These are phyloP conservation scores for Gorsachius goisagi DNA, from an alignment of 2,113 vertebrate species.

Conservation along the genomic window DNA sequence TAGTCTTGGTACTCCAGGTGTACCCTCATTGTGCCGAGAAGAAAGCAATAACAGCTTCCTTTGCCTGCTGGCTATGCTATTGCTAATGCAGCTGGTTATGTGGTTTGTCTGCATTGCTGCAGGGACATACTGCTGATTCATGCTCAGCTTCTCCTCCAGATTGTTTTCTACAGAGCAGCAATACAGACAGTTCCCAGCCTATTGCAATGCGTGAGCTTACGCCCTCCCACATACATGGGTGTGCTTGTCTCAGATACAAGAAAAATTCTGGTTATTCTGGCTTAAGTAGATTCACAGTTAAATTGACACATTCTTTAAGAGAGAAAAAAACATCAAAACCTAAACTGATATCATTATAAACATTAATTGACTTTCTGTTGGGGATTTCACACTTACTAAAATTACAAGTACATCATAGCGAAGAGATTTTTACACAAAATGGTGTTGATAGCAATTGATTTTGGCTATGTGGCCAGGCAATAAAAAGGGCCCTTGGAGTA, in stretches of 20 bases:
- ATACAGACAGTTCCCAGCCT: not conserved
- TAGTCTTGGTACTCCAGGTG: not conserved
- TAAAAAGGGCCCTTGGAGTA: not conserved
- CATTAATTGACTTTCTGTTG: not conserved
- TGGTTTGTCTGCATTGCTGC: constrained; percentile 28
- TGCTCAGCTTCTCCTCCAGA: constrained; percentile 11
- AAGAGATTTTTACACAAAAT: not conserved
- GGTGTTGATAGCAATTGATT: not conserved
- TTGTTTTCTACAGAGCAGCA: not conserved
- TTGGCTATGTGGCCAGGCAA: not conserved
- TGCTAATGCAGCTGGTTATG: not conserved
- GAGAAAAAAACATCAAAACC: not conserved
- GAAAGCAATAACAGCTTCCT: not conserved
- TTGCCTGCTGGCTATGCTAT: not conserved
- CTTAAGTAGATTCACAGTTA: not conserved
- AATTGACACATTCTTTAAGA: not conserved
- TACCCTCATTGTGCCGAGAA: not conserved
- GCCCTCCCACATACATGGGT: not conserved
- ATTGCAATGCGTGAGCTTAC: not conserved
- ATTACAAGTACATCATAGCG: not conserved
- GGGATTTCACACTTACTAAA: not conserved
- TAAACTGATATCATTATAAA: not conserved
- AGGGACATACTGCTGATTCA: constrained; percentile 18
- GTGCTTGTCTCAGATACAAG: not conserved
- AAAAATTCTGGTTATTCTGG: not conserved